Evolutionary conservation across 2,113 vertebrate genomes (phyloP), one percentile per base, ranked within the genome.

Genomic region (Trogon surrucura): DNA sequence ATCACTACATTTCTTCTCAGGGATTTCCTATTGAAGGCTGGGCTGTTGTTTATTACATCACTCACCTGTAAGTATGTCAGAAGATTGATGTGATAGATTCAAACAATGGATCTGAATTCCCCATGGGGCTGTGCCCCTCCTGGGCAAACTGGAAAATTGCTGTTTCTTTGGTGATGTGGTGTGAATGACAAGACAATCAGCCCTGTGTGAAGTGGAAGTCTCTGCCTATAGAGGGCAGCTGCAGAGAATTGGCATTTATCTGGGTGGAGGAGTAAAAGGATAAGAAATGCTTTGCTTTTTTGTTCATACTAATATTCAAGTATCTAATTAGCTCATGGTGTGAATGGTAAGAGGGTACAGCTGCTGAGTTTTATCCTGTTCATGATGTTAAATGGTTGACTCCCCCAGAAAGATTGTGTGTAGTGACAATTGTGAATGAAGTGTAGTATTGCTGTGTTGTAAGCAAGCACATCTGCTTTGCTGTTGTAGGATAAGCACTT

Each of bases 11-110:
- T 93, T 98, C 99, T 32, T 98, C 98, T 73, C 98, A 99, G 96
- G 98, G 98, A 41, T 99, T 98, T 80, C 98, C 98, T 14, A 99
- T 99, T 5, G 99, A 99, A 91, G 98, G 98, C 82, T 99, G 98
- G 99, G 99, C 99, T 36, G 98, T 99, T 38, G 99, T 99, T 44
- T 99, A 99, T 96, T 99, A 99, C 92, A 98, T 99, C 89, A 99
- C 98, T 69, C 98, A 99, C 93, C 96, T 99, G 99, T 99, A 75
- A 98, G 99, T 98, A 38, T 56, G 6, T 18, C 5, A 70, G 15
- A 45, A 27, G 45, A 83, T 90, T 38, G 60, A 45, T 65, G 54
- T 60, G 45, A 25, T 81, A 29, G 44, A 56, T 66, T 64, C 36
- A 58, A 4, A 69, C 54, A 81, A n/a, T 44, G 36, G 26, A 74